phyloP scores from a whole-genome alignment of 2,113 vertebrate genomes.

The Syngnathoides biaculeatus region DNA sequence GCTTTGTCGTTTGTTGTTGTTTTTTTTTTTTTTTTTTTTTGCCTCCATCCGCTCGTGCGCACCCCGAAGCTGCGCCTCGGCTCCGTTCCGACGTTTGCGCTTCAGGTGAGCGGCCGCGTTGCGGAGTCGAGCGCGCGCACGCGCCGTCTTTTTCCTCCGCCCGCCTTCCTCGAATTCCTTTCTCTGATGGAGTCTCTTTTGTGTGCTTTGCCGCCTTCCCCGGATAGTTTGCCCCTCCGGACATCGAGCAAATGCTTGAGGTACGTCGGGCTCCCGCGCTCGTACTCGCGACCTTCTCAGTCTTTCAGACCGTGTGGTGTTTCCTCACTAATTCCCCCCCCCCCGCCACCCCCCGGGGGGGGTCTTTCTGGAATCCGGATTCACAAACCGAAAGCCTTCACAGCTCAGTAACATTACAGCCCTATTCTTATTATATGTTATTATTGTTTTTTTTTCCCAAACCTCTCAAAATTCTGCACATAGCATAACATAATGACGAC shows the following conservation, averaged over 20 bases:
- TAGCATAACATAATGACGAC: no score
- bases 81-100: conserved; percentile 82
- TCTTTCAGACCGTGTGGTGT: background rate
- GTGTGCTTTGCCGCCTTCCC: conserved; percentile 64
- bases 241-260: conserved; percentile 77
- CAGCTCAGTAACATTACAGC: no score
- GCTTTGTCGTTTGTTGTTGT: conserved; percentile 51
- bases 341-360: no score
- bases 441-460: no score
- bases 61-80: conserved; percentile 79
- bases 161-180: conserved; percentile 43
- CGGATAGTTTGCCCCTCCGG: conserved; percentile 75
- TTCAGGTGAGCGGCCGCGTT: conserved; percentile 80
- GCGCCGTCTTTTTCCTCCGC: conserved; percentile 24
- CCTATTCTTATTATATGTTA: no score
- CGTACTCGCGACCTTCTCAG: background rate
- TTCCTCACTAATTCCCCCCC: background rate
- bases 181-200: conserved; percentile 54
- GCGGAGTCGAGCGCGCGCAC: conserved; percentile 30
- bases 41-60: conserved; percentile 55
- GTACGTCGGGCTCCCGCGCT: conserved; percentile 61
- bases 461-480: no score
- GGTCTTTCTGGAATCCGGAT: background rate
- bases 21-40: no score
- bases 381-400: background rate